Evolutionary conservation across 1,140 invertebrate species (phyloP).

Genomic region (Scylla paramamosain): DNA sequence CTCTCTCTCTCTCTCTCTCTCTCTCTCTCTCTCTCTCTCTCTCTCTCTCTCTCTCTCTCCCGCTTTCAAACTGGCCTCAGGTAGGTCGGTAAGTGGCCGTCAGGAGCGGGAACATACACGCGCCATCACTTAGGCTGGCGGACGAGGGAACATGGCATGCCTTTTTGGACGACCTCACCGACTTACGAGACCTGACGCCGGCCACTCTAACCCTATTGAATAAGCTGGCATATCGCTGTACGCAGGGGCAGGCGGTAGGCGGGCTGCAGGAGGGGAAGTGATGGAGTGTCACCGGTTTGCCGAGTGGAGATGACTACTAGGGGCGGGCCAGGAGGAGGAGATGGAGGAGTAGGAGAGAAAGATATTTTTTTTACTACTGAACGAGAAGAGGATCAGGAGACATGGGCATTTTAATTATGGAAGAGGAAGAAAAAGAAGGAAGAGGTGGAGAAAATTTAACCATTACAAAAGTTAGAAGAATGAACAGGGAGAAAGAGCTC

Average conservation of each 20-base stretch:
- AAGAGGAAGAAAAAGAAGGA: no score
- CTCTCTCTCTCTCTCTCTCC: neutral
- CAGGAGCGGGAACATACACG: neutral
- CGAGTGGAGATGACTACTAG: no score
- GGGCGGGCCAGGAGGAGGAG: neutral
- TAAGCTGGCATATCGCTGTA: neutral
- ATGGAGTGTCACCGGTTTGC: neutral
- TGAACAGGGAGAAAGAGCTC: no score
- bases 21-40: conserved; percentile 3
- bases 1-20: conserved; percentile 3
- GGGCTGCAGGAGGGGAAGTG: neutral
- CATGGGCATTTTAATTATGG: no score
- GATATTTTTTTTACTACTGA: neutral
- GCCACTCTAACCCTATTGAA: neutral
- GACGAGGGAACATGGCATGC: neutral
- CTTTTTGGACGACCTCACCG: neutral
- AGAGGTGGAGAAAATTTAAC: no score
- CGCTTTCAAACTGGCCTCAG: neutral
- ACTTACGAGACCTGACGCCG: neutral
- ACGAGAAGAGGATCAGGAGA: no score
- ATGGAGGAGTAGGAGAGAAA: neutral
- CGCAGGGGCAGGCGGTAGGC: no score
- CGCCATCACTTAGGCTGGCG: neutral
- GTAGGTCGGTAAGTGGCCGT: neutral
- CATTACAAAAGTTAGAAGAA: no score